Percentiles rank a stretch among this genome's conserved stretches.
These are phyloP conservation scores for Stenotaenia linearis DNA, from an alignment of 2,888 invertebrate genomes.

Conservation along the genomic window DNA sequence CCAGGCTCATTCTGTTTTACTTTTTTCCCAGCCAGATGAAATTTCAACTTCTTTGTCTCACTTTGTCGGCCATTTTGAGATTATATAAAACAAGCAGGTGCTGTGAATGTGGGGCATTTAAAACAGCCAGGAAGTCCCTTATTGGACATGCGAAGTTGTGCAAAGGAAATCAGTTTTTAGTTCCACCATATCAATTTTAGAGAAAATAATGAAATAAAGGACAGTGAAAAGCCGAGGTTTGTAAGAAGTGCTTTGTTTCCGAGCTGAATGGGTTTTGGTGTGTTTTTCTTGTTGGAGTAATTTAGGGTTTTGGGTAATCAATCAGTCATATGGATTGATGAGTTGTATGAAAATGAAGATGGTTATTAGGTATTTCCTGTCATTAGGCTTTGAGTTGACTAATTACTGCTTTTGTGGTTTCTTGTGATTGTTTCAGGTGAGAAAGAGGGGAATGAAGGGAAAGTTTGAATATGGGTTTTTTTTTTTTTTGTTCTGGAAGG, in stretches of 20 bases:
- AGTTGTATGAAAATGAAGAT: too few species aligned
- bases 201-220: neutral
- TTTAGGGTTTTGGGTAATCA: neutral
- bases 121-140: conserved; percentile 16
- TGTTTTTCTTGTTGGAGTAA: neutral
- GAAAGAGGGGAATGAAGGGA: neutral
- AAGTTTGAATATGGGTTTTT: neutral
- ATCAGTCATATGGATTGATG: neutral
- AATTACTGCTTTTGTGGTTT: neutral
- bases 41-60: neutral
- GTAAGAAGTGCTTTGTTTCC: neutral
- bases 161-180: conserved; percentile 24
- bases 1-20: neutral
- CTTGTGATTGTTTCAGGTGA: conserved; percentile 1
- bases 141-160: conserved; percentile 19
- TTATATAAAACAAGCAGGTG: too few species aligned
- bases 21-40: too few species aligned
- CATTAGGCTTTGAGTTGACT: neutral
- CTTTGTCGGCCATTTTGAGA: neutral
- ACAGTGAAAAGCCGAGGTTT: neutral
- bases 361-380: neutral
- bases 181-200: conserved; percentile 24
- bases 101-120: conserved; percentile 2
- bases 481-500: neutral
- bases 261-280: neutral